phyloP scores from a whole-genome alignment of 2,113 vertebrate species.

The Odontophorus gujanensis region DNA sequence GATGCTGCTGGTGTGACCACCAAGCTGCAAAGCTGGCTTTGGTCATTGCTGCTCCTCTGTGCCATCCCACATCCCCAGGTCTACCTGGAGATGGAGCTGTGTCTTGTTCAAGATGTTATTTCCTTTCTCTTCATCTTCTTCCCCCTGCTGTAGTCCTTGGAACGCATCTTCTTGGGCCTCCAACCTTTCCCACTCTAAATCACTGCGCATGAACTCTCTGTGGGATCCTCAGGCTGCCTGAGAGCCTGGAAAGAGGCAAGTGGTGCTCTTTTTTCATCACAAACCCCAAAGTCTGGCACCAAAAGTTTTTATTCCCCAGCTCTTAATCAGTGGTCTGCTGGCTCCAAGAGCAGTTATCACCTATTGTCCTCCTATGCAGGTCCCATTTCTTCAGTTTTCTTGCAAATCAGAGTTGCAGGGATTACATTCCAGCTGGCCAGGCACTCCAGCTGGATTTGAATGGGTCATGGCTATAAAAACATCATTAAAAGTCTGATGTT shows the following conservation, averaged over 20 bases:
- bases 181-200: not conserved
- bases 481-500: not conserved
- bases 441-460: not conserved
- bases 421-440: not conserved
- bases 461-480: not conserved
- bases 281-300: not conserved
- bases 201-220: not conserved
- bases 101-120: not conserved
- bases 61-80: not conserved
- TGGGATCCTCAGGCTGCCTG: not conserved
- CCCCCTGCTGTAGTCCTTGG: not conserved
- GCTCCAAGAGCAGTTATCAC: not conserved
- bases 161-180: not conserved
- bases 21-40: not conserved
- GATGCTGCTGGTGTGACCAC: not conserved
- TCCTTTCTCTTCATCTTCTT: not conserved
- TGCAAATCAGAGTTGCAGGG: not conserved
- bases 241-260: not conserved
- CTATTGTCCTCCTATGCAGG: not conserved
- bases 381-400: not conserved
- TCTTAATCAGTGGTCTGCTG: not conserved
- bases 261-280: not conserved
- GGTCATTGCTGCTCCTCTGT: not conserved
- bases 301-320: not conserved
- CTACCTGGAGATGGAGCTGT: not conserved